These are phyloP conservation scores for Phrynocephalus versicolor DNA, from an alignment of 2,113 vertebrate species.

Conservation along the genomic window DNA sequence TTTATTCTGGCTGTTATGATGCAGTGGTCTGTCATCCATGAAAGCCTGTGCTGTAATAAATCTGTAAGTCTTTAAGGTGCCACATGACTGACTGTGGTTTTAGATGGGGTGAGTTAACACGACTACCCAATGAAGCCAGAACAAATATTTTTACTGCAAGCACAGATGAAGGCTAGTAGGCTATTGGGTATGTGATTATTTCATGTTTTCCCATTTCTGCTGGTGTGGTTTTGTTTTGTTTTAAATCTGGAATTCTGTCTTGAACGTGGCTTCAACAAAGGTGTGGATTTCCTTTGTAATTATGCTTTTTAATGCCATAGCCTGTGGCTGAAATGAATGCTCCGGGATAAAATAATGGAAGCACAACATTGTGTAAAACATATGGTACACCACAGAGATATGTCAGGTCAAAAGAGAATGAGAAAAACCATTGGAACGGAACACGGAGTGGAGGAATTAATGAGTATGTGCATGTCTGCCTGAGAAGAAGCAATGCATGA, in stretches of 20 bases:
- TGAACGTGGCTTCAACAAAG: neutral
- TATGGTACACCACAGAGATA: neutral
- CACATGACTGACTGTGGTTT: neutral
- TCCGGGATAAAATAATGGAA: neutral
- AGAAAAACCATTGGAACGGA: constrained; percentile 22
- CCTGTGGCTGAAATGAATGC: constrained; percentile 3
- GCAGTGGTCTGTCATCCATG: neutral
- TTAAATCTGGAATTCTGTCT: neutral
- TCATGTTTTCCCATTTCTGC: neutral
- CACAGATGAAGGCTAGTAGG: neutral
- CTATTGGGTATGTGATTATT: neutral
- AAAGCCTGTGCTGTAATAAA: neutral
- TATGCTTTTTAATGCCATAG: neutral
- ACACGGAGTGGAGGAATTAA: constrained; percentile 16
- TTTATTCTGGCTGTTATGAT: neutral
- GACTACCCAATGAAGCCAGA: neutral
- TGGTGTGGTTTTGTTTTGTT: neutral
- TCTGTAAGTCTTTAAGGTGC: neutral
- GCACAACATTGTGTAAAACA: neutral
- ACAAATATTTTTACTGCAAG: neutral
- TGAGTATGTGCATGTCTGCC: constrained; percentile 8
- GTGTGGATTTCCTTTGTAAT: neutral
- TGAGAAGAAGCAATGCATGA: constrained; percentile 11
- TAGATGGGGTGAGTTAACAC: too few species aligned
- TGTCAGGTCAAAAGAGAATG: constrained; percentile 22